Evolutionary conservation across 2,797 vertebrate genomes (phyloP).

Genomic region (Streptopelia turtur): DNA sequence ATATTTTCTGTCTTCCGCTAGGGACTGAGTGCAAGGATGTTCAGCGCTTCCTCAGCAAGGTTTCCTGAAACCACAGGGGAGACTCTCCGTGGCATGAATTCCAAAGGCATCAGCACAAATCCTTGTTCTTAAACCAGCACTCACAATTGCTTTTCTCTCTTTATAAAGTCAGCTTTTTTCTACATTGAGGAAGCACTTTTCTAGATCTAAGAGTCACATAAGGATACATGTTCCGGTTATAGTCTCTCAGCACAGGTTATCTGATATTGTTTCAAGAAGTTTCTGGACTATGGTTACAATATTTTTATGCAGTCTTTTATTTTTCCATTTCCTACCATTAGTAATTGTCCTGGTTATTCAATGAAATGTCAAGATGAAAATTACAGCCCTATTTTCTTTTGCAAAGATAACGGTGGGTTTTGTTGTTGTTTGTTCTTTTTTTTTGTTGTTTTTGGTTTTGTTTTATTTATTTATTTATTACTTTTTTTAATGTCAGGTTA

Average conservation of each 20-base stretch:
- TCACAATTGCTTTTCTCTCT: background rate
- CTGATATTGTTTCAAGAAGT: background rate
- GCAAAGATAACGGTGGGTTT: fast-evolving
- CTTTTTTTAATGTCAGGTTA: background rate
- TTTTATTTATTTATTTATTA: background rate
- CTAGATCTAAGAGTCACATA: background rate
- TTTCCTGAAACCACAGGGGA: background rate
- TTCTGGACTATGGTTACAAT: background rate
- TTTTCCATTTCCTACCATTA: background rate
- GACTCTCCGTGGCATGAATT: background rate
- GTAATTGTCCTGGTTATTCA: background rate
- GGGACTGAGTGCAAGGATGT: background rate
- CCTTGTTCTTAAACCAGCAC: background rate
- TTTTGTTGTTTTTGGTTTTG: no score
- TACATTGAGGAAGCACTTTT: background rate
- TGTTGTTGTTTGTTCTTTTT: background rate
- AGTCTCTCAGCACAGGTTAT: background rate
- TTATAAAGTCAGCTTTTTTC: background rate
- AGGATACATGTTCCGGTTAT: background rate
- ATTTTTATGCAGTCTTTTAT: background rate
- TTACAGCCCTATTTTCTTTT: background rate
- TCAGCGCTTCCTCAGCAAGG: background rate
- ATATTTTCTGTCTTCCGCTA: background rate
- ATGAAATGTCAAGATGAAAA: background rate
- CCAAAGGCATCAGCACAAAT: background rate